Evolutionary conservation across 2,113 vertebrate genomes (phyloP).

Genomic region (Apeltes quadracus): DNA sequence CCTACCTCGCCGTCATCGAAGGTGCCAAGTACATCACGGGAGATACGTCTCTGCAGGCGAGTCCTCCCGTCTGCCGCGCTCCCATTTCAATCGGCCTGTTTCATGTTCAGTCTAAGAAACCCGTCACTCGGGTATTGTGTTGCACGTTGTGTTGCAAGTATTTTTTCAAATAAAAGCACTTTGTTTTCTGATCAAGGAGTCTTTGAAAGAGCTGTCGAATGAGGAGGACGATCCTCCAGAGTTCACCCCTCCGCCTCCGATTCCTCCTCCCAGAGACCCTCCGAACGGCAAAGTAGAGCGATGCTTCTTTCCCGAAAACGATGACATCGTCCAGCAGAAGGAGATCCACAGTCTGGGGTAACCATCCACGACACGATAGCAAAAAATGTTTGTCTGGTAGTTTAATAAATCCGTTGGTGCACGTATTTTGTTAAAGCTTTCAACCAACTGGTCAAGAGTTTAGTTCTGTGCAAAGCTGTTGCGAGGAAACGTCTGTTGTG

Average conservation of each 20-base stretch:
- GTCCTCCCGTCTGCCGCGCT: neutral
- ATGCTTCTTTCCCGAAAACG: conserved; percentile 64
- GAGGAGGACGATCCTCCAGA: conserved; percentile 93
- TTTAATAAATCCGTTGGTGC: neutral
- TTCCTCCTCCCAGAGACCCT: conserved; percentile 82
- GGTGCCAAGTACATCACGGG: conserved; percentile 95
- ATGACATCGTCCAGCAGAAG: conserved; percentile 37
- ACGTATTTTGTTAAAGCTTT: neutral
- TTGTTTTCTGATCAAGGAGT: conserved; percentile 80
- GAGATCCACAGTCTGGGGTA: conserved; percentile 62
- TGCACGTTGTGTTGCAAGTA: neutral
- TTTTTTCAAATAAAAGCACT: neutral
- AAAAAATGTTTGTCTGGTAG: neutral
- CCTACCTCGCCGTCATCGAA: conserved; percentile 95
- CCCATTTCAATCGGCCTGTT: neutral
- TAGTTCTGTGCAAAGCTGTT: conserved; percentile 1
- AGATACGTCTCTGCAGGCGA: conserved; percentile 89
- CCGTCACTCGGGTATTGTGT: neutral
- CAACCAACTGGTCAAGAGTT: neutral
- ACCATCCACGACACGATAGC: neutral
- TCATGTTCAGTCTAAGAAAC: neutral
- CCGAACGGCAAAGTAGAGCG: conserved; percentile 82
- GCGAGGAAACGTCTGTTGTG: neutral
- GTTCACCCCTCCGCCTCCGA: conserved; percentile 87
- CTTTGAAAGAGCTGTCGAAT: conserved; percentile 95